A percentile compares a stretch with the other conserved stretches of the same genome.
Conservation (phyloP, 1,140 invertebrate species). For the Aphelenchoides avenae region DNA sequence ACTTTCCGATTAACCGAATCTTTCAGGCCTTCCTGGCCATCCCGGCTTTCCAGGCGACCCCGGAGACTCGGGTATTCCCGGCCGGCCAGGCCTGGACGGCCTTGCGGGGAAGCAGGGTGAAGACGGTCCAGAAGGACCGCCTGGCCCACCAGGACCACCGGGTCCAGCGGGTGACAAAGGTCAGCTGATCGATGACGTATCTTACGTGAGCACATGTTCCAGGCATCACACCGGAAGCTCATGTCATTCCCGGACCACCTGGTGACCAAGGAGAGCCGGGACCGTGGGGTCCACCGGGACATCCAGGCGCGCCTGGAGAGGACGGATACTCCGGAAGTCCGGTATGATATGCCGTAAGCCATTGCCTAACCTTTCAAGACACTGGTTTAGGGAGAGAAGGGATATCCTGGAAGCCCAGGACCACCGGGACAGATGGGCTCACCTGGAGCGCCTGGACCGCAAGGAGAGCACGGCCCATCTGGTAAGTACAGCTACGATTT, state of each 20-base stretch:
- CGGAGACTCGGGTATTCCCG: constrained; percentile 51
- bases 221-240: constrained; percentile 53
- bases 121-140: constrained; percentile 35
- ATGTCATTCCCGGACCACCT: constrained; percentile 57
- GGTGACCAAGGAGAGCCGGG: constrained; percentile 54
- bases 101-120: constrained; percentile 34
- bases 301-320: constrained; percentile 41
- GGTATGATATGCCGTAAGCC: constrained; percentile 45
- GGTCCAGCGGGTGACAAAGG: constrained; percentile 54
- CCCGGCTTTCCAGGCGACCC: constrained; percentile 54
- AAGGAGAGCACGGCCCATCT: constrained; percentile 48
- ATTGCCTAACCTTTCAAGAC: constrained; percentile 39
- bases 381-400: constrained; percentile 33
- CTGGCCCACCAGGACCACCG: constrained; percentile 25
- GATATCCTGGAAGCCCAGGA: constrained; percentile 56
- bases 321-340: constrained; percentile 44
- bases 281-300: constrained; percentile 55
- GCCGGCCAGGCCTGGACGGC: constrained; percentile 34
- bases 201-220: too few relatives aligned
- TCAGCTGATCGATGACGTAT: background rate
- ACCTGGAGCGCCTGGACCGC: constrained; percentile 43
- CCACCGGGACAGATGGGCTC: constrained; percentile 46
- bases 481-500: constrained; percentile 24
- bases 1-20: constrained; percentile 21
- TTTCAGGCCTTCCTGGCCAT: constrained; percentile 49